Evolutionary conservation across 1,140 invertebrate species (phyloP).

Genomic region (Saccostrea glomerata): DNA sequence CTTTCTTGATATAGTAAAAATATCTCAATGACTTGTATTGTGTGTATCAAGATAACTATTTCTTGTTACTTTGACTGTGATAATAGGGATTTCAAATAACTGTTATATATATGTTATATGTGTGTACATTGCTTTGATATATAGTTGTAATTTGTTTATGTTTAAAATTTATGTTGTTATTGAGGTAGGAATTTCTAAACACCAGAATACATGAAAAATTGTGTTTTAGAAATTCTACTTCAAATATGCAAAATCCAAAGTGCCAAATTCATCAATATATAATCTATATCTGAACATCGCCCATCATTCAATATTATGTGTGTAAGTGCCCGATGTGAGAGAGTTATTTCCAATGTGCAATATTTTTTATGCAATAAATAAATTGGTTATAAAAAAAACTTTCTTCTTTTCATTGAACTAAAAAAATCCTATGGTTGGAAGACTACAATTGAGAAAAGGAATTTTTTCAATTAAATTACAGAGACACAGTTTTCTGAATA

Average conservation of each 20-base stretch:
- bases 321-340: not conserved
- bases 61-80: not conserved
- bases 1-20: not conserved
- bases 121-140: not conserved
- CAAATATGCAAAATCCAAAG: not conserved
- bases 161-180: constrained; percentile 11
- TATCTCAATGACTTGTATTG: not conserved
- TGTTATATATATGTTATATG: not conserved
- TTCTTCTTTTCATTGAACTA: not conserved
- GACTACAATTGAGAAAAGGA: no score
- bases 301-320: not conserved
- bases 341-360: constrained; percentile 25
- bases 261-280: not conserved
- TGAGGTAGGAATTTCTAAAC: not conserved
- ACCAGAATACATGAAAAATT: not conserved
- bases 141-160: not conserved
- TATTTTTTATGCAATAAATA: constrained; percentile 35
- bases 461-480: no score
- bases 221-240: not conserved
- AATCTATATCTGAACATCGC: not conserved
- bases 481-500: no score
- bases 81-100: constrained; percentile 17
- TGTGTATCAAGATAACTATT: not conserved
- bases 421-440: not conserved
- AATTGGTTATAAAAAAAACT: not conserved